A percentile compares a stretch with the other conserved stretches of the same genome.
Conservation (phyloP, 2,113 vertebrate genomes). For the Rhinichthys klamathensis region DNA sequence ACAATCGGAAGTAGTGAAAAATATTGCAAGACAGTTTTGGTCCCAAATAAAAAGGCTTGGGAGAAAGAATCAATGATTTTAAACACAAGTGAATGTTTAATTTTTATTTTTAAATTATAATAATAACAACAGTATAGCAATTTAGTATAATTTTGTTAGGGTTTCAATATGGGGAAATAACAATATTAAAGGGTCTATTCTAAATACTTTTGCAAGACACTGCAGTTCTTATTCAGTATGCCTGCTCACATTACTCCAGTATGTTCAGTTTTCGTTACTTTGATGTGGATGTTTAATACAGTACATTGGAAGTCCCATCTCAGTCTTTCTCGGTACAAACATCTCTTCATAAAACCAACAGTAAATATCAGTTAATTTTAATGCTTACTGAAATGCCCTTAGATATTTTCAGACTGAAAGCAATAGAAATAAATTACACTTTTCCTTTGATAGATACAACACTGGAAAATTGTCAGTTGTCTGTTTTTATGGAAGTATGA, state of each 20-base stretch:
- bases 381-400: slow-evolving; percentile 38
- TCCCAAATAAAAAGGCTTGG: neutral
- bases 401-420: slow-evolving; percentile 58
- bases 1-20: neutral
- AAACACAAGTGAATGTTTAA: too few species aligned
- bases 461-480: slow-evolving; percentile 56
- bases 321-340: slow-evolving; percentile 13
- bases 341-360: slow-evolving; percentile 41
- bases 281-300: slow-evolving; percentile 16
- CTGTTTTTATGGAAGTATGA: slow-evolving; percentile 67
- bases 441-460: slow-evolving; percentile 71
- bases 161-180: neutral
- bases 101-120: too few species aligned
- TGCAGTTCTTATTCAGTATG: neutral
- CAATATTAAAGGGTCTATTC: neutral
- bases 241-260: neutral
- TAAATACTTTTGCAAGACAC: neutral
- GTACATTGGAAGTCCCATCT: neutral
- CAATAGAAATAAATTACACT: slow-evolving; percentile 65
- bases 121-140: too few species aligned
- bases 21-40: slow-evolving; percentile 8
- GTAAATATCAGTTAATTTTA: slow-evolving; percentile 35
- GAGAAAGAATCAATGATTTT: neutral
- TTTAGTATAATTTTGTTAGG: neutral
- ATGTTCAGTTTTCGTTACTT: neutral